Base-by-base conservation (phyloP, 1,140 invertebrate species). In the Acromyrmex echinatior region DNA sequence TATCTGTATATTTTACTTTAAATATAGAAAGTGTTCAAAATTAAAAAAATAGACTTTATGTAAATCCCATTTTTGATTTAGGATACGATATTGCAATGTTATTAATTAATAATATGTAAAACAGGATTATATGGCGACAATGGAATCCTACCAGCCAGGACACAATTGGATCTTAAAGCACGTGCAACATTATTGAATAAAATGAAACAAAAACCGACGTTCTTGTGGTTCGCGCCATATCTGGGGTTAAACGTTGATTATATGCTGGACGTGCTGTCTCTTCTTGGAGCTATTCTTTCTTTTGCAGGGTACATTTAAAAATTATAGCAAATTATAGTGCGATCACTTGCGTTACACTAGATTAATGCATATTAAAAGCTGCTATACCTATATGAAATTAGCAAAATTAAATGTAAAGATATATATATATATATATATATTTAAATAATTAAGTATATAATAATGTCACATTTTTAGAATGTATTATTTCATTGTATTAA, bases 41-140 rank as follows among this genome's bases (percentile, higher is more conserved):
- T 10, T 45, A 45, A 45, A 45, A 31, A 31, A 45, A 45, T 45
- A 45, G 39, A 45, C 9, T 45, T 45, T 10, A 18, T 18, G 14
- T 56, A 66, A 66, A 60, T 21, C 7, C 1, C 14, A 35, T 9
- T 49, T 39, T 63, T 49, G 10, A 78, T n/a, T 62, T 7, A 12
- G n/a, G 2, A 45, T 60, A 4, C 28, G 31, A 21, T 63, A 7
- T 53, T 53, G 28, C 14, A 18, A 21, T 35, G 12, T 39, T 56
- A 18, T 56, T 80, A 70, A 81, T 39, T 71, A 45, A 66, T 85
- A 2, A 18, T 28, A 16, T 74, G 10, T 68, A 5, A 71, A 74
- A 79, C 35, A 98, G 98, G 98, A 80, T 94, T 98, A 6, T 98
- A 97, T 95, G 98, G 98, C 1, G 97, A 97, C 90, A 97, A 98